A percentile compares a stretch with the other conserved stretches of the same genome.
These are phyloP conservation scores for Hyles vespertilio DNA, from an alignment of 1,140 invertebrate species.

Conservation along the genomic window DNA sequence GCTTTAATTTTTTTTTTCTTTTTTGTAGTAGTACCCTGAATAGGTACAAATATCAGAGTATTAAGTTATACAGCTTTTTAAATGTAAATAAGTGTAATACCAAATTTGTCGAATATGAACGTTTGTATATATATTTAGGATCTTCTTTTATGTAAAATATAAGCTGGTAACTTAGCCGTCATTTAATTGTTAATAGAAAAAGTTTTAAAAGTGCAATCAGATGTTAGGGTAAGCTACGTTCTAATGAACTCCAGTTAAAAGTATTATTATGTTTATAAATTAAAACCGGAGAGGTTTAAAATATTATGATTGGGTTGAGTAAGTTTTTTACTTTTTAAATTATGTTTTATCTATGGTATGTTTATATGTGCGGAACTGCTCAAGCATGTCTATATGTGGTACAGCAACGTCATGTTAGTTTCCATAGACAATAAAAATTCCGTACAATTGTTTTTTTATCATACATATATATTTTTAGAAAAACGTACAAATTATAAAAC, in stretches of 20 bases:
- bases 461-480: conserved; percentile 35
- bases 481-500: conserved; percentile 57
- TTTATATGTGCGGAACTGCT: conserved; percentile 48
- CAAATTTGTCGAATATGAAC: conserved; percentile 57
- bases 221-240: conserved; percentile 65
- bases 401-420: conserved; percentile 15
- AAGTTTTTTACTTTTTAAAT: conserved; percentile 64
- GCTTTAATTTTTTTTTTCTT: conserved; percentile 66
- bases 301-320: conserved; percentile 69
- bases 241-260: conserved; percentile 64
- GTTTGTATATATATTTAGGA: conserved; percentile 56
- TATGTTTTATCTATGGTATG: conserved; percentile 54
- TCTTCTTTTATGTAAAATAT: conserved; percentile 20
- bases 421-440: conserved; percentile 19
- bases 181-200: conserved; percentile 61
- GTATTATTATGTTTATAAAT: conserved; percentile 72
- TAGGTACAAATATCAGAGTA: conserved; percentile 63
- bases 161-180: conserved; percentile 16
- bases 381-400: conserved; percentile 28
- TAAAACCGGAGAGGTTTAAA: conserved; percentile 68
- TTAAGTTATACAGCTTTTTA: conserved; percentile 49
- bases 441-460: conserved; percentile 30
- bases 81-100: conserved; percentile 69
- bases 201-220: conserved; percentile 69
- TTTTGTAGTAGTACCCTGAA: conserved; percentile 44